Conservation (phyloP, 1,140 invertebrate genomes). For the Philotrypesis tridentata region DNA sequence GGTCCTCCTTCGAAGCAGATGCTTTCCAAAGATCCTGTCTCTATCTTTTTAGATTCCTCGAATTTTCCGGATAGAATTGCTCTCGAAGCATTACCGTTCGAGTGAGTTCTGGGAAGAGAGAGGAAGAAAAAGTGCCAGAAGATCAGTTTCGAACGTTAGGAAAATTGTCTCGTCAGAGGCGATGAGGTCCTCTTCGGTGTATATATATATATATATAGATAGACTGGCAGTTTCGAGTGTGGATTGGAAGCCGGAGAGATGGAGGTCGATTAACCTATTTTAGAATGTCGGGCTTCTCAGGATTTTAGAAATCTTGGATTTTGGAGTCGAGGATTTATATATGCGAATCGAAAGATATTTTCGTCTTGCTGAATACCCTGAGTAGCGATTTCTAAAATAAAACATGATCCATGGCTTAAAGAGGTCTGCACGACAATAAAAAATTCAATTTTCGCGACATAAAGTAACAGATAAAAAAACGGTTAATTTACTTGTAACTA, state of each 20-base stretch:
- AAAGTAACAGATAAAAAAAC: no score
- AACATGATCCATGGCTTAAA: no score
- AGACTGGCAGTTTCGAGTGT: background rate
- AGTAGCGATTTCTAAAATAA: background rate
- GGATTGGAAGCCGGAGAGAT: background rate
- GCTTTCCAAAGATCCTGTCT: background rate
- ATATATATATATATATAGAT: no score
- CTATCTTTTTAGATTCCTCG: slow-evolving; percentile 17
- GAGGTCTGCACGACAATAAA: no score
- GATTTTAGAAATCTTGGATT: slow-evolving; percentile 5
- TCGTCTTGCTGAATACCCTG: background rate
- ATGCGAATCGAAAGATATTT: background rate
- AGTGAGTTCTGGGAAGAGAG: background rate
- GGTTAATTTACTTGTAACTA: no score
- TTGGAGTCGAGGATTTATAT: background rate
- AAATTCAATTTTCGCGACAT: no score
- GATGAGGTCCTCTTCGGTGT: slow-evolving; percentile 3
- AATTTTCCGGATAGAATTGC: slow-evolving; percentile 9
- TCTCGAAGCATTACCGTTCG: slow-evolving; percentile 2
- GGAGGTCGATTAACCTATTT: slow-evolving; percentile 32
- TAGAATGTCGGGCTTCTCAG: background rate
- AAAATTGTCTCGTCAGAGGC: slow-evolving; percentile 27
- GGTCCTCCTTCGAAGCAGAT: no score
- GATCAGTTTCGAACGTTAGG: background rate
- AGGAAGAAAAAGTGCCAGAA: background rate